phyloP scores from a whole-genome alignment of 2,888 invertebrate species.

The Diloba caeruleocephala region DNA sequence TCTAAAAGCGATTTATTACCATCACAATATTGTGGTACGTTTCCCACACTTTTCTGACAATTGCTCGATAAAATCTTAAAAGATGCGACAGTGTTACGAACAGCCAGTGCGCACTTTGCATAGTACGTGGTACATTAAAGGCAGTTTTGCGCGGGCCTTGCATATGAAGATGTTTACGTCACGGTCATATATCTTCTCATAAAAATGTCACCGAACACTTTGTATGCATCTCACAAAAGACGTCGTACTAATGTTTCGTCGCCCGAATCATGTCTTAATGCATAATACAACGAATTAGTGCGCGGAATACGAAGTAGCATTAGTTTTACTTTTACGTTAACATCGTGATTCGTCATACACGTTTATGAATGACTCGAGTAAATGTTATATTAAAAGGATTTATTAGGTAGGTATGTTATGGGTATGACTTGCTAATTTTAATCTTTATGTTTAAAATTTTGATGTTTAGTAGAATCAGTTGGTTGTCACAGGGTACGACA shows the following conservation, averaged over 20 bases:
- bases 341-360: slow-evolving; percentile 24
- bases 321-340: slow-evolving; percentile 39
- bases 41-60: slow-evolving; percentile 20
- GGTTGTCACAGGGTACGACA: too few relatives aligned
- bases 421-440: slow-evolving; percentile 24
- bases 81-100: slow-evolving; percentile 32
- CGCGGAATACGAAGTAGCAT: slow-evolving; percentile 67
- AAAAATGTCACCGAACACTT: slow-evolving; percentile 54
- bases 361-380: slow-evolving; percentile 18
- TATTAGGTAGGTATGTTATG: slow-evolving; percentile 7
- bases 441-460: slow-evolving; percentile 11
- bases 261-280: slow-evolving; percentile 73
- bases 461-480: slow-evolving; percentile 1
- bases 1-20: too few relatives aligned
- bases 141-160: slow-evolving; percentile 24
- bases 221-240: slow-evolving; percentile 71
- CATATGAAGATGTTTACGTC: slow-evolving; percentile 30
- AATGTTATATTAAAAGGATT: slow-evolving; percentile 21
- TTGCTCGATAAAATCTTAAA: slow-evolving; percentile 32
- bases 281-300: slow-evolving; percentile 78
- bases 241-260: slow-evolving; percentile 80
- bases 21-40: not conserved
- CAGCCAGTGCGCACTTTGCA: slow-evolving; percentile 39
- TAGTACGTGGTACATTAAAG: slow-evolving; percentile 12
- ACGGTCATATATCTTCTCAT: slow-evolving; percentile 47